Conservation (phyloP, 2,888 invertebrate species). For the Lepas anatifera region DNA sequence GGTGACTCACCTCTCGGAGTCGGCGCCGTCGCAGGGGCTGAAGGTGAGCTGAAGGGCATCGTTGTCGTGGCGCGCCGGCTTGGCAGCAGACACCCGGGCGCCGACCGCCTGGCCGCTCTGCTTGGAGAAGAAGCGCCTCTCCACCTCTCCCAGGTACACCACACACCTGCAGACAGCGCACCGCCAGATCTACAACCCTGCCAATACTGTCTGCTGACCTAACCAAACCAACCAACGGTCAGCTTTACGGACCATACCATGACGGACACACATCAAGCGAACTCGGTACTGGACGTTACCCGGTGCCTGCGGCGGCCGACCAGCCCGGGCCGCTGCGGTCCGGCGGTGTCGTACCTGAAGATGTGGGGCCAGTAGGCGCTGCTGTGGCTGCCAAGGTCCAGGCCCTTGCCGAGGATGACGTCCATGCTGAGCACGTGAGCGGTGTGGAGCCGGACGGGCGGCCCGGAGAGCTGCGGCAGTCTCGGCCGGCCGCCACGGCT, state of each 20-base stretch:
- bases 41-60: not conserved
- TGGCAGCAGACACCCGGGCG: not conserved
- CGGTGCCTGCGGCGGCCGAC: too few species aligned
- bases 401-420: constrained; percentile 70
- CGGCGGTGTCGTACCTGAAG: constrained; percentile 59
- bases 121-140: constrained; percentile 77
- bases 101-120: constrained; percentile 47
- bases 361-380: constrained; percentile 93
- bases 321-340: too few species aligned
- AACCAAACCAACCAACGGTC: too few species aligned
- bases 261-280: not conserved
- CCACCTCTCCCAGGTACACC: constrained; percentile 80
- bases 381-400: constrained; percentile 84
- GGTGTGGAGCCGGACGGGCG: constrained; percentile 50
- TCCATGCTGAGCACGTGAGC: constrained; percentile 88
- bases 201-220: too few species aligned
- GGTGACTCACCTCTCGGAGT: constrained; percentile 10
- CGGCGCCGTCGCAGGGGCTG: not conserved
- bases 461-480: constrained; percentile 26
- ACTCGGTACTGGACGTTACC: too few species aligned
- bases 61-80: not conserved
- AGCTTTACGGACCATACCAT: too few species aligned
- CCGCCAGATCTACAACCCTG: too few species aligned
- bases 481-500: constrained; percentile 23
- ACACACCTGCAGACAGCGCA: constrained; percentile 49